Evolutionary conservation across 2,797 vertebrate genomes (phyloP).

Genomic region (Leptoclinus maculatus): DNA sequence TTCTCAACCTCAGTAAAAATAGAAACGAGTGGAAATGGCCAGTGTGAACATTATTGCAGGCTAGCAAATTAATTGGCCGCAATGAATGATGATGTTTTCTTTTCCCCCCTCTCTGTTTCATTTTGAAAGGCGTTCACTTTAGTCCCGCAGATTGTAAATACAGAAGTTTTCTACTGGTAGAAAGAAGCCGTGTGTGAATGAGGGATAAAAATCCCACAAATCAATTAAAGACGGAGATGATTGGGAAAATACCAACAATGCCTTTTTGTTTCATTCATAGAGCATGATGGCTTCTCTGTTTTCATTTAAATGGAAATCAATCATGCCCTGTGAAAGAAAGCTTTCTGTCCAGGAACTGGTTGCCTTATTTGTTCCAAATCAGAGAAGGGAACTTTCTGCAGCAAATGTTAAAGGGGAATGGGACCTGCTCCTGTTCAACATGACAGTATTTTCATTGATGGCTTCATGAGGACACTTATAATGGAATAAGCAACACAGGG

Average conservation of each 20-base stretch:
- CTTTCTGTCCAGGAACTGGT: constrained; percentile 31
- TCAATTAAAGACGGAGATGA: constrained; percentile 60
- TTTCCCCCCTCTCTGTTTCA: constrained; percentile 33
- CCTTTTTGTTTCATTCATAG: constrained; percentile 60
- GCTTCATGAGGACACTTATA: constrained; percentile 26
- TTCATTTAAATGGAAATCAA: constrained; percentile 69
- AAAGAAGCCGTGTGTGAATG: constrained; percentile 35
- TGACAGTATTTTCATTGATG: constrained; percentile 35
- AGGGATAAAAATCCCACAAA: constrained; percentile 41
- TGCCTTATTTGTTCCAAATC: constrained; percentile 38
- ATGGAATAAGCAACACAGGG: constrained; percentile 32
- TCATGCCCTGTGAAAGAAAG: constrained; percentile 46
- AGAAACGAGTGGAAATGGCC: constrained; percentile 43
- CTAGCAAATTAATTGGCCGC: constrained; percentile 62
- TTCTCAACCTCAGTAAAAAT: constrained; percentile 40
- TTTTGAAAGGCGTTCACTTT: constrained; percentile 64
- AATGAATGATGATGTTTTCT: constrained; percentile 65
- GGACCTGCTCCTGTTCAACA: constrained; percentile 6
- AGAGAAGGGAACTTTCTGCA: constrained; percentile 23
- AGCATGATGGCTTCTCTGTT: constrained; percentile 35
- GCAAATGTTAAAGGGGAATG: constrained; percentile 30
- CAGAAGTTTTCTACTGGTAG: constrained; percentile 40
- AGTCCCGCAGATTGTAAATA: constrained; percentile 71
- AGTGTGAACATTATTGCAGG: constrained; percentile 52
- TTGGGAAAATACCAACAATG: constrained; percentile 59